Evolutionary conservation across 1,140 invertebrate genomes (phyloP).

Genomic region (Phocides pigmalion): DNA sequence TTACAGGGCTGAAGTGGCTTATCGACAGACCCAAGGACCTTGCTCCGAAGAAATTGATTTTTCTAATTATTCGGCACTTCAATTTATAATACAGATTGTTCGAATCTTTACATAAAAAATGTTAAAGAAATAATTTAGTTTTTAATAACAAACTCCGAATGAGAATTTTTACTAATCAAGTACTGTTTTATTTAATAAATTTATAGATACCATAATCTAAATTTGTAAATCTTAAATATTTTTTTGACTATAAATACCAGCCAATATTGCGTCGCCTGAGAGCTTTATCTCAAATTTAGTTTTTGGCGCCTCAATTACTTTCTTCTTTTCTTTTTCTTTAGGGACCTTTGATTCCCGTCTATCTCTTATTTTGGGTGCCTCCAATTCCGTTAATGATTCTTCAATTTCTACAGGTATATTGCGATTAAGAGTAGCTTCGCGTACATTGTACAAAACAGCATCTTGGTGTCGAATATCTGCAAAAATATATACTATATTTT

Average conservation of each 20-base stretch:
- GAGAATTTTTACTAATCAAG: too few species aligned
- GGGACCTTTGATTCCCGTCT: conserved; percentile 34
- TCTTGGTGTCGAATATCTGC: conserved; percentile 59
- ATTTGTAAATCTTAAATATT: too few species aligned
- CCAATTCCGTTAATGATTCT: conserved; percentile 21
- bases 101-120: neutral
- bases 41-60: conserved; percentile 2
- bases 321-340: conserved; percentile 50
- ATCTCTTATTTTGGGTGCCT: conserved; percentile 23
- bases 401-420: conserved; percentile 27
- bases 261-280: conserved; percentile 47
- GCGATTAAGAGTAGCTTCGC: conserved; percentile 44
- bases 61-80: conserved; percentile 23
- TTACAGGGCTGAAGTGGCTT: conserved; percentile 31
- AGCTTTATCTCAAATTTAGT: conserved; percentile 53
- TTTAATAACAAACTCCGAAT: too few species aligned
- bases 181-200: too few species aligned
- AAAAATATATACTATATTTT: too few species aligned
- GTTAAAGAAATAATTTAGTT: neutral
- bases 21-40: conserved; percentile 6
- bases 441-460: conserved; percentile 45
- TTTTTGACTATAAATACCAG: conserved; percentile 39
- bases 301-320: conserved; percentile 36
- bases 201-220: too few species aligned
- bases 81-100: neutral